Evolutionary conservation across 2,888 invertebrate species (phyloP), one percentile per base, ranked within the genome.

Genomic region (Nymphalis urticae): DNA sequence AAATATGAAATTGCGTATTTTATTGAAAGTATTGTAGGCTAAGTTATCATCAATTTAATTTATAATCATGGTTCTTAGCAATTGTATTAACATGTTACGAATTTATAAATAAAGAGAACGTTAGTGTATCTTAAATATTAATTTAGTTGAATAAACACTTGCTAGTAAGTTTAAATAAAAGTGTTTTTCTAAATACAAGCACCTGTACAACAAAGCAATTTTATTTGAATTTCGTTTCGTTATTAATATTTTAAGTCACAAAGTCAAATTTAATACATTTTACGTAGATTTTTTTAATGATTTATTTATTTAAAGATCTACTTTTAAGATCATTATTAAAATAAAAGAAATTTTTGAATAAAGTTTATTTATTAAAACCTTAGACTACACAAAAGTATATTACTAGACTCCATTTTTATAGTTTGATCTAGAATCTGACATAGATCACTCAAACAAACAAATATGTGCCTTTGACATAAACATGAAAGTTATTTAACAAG

Each of bases 341-440:
- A 76, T 78, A 77, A 79, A 80, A 78, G 75, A 72, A 74, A 68
- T 21, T 75, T 80, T 85, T 85, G 85, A 86, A 86, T 87, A 85
- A 85, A 87, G 82, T 88, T 88, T 90, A 89, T 90, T 91, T 87
- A 88, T 85, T 90, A 86, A 88, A 91, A 87, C 89, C 91, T 90
- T 87, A 88, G 87, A 86, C 88, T 92, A 92, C 90, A 89, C 82
- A 87, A 86, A 87, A 83, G 83, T 86, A 85, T 83, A 85, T 78
- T 82, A 81, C 85, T 86, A 86, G 82, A 88, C 85, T 89, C 77
- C 79, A 82, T 82, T 83, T 80, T 83, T 78, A 81, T 85, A 84
- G 80, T 82, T 81, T 78, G 84, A 87, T 83, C 86, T 87, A 87
- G 79, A 83, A 85, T 84, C 83, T 78, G 84, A 84, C 85, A 82